Percentiles rank a stretch among this genome's conserved stretches.
Conservation (phyloP, 2,888 invertebrate species). For the Phytoseiulus persimilis region DNA sequence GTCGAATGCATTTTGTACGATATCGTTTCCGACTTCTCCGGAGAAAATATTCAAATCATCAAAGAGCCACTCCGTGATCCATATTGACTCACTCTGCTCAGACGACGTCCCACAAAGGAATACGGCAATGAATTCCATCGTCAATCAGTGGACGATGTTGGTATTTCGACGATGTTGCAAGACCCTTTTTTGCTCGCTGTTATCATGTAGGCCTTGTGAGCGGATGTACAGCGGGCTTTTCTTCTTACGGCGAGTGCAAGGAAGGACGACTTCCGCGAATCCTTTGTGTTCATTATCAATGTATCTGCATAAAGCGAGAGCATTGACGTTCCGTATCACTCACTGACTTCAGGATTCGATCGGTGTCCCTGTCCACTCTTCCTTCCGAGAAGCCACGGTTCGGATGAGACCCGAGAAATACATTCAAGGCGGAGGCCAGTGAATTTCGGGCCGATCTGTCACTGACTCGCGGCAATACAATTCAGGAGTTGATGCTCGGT, state of each 20-base stretch:
- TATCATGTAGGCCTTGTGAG: not conserved
- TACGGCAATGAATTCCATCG: not conserved
- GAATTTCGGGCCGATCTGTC: no score
- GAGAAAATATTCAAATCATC: conserved; percentile 5
- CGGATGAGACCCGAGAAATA: no score
- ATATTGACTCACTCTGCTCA: not conserved
- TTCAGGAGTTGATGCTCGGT: no score
- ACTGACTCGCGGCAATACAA: no score
- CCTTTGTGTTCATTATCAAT: not conserved
- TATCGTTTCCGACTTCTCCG: not conserved
- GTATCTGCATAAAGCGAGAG: not conserved
- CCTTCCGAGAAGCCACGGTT: no score
- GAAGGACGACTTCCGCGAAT: not conserved
- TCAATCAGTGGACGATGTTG: not conserved
- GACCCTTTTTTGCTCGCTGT: conserved; percentile 5
- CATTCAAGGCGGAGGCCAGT: no score
- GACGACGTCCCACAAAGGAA: not conserved
- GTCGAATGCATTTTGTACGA: not conserved
- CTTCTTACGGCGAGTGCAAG: not conserved
- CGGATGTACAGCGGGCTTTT: not conserved
- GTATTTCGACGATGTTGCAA: conserved; percentile 5
- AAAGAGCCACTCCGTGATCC: not conserved
- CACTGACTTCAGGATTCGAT: not conserved
- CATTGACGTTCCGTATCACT: not conserved
- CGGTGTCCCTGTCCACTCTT: no score